These are phyloP conservation scores for Hemithea aestivaria DNA, from an alignment of 2,888 invertebrate genomes.

Conservation along the genomic window DNA sequence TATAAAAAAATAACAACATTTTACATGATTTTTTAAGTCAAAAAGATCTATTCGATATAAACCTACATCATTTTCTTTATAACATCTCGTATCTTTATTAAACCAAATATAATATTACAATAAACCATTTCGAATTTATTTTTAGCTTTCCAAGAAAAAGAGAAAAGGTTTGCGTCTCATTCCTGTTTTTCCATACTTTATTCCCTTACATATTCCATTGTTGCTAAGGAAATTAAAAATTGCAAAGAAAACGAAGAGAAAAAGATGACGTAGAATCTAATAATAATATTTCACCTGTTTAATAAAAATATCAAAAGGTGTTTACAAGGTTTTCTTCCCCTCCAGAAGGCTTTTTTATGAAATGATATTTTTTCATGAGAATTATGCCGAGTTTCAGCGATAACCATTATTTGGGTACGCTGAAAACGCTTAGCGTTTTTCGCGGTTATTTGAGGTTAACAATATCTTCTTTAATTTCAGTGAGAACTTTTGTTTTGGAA, in stretches of 20 bases:
- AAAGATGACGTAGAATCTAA: slow-evolving; percentile 12
- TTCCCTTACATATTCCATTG: too few relatives aligned
- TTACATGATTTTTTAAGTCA: too few relatives aligned
- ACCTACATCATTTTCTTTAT: too few relatives aligned
- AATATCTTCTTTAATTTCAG: not conserved
- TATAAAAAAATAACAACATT: too few relatives aligned
- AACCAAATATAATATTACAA: too few relatives aligned
- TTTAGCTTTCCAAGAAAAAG: too few relatives aligned
- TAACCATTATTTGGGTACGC: slow-evolving; percentile 17
- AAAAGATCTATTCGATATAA: too few relatives aligned
- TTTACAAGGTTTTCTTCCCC: slow-evolving; percentile 18
- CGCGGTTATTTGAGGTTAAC: not conserved
- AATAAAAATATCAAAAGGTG: slow-evolving; percentile 26
- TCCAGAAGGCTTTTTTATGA: slow-evolving; percentile 15
- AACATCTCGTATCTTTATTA: too few relatives aligned
- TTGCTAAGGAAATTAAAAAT: slow-evolving; percentile 2
- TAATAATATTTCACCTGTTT: slow-evolving; percentile 24
- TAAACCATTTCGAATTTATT: too few relatives aligned
- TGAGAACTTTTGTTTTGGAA: too few relatives aligned
- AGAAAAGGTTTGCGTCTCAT: too few relatives aligned
- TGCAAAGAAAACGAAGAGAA: not conserved
- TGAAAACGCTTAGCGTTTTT: slow-evolving; percentile 13
- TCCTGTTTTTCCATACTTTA: too few relatives aligned
- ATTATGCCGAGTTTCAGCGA: slow-evolving; percentile 17
- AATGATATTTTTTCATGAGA: slow-evolving; percentile 30